A percentile compares a stretch with the other conserved stretches of the same genome.
These are phyloP conservation scores for Petroica traversi DNA, from an alignment of 2,113 vertebrate species.

Conservation along the genomic window DNA sequence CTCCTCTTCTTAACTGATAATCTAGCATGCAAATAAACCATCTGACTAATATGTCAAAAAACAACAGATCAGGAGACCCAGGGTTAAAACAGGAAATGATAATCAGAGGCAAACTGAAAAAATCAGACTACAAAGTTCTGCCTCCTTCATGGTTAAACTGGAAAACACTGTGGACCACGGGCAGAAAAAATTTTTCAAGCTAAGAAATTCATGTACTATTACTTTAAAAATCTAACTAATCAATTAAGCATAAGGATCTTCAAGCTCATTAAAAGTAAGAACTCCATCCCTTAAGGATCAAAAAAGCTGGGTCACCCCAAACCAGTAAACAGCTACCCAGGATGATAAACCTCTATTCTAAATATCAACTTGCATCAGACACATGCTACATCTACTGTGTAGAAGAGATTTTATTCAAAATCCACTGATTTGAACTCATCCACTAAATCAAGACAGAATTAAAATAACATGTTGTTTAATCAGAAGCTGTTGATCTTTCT, in stretches of 20 bases:
- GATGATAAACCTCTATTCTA: background rate
- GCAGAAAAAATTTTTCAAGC: background rate
- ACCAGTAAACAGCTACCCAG: background rate
- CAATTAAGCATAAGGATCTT: background rate
- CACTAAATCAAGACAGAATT: slow-evolving; percentile 24
- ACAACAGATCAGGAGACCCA: background rate
- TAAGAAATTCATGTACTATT: background rate
- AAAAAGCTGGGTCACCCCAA: background rate
- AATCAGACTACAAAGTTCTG: background rate
- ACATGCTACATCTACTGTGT: background rate
- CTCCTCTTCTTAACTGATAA: background rate
- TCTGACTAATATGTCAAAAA: background rate
- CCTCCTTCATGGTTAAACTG: background rate
- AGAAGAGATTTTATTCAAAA: background rate
- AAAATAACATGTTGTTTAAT: slow-evolving; percentile 10
- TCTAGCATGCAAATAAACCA: background rate
- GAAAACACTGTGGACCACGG: background rate
- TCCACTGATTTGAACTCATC: background rate
- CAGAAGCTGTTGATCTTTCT: slow-evolving; percentile 15
- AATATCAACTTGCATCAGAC: background rate
- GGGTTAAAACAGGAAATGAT: background rate
- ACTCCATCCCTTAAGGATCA: background rate
- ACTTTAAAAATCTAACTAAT: slow-evolving; percentile 9
- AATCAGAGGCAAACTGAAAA: background rate
- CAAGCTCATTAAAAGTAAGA: slow-evolving; percentile 30